Conservation (phyloP, 1,140 invertebrate species). For the Himalopsyche phryganea region DNA sequence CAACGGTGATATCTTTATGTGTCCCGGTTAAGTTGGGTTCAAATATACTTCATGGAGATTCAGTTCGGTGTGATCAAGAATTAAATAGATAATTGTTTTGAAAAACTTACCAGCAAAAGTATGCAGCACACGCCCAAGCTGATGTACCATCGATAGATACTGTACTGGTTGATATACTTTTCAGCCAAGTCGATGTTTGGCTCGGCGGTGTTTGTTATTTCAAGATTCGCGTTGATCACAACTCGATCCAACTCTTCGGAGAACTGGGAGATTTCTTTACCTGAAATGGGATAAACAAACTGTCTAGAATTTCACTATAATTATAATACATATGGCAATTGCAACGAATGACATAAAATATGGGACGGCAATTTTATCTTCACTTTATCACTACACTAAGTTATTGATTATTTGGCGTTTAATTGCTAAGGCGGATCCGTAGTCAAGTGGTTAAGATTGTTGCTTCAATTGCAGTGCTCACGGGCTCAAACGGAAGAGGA, state of each 20-base stretch:
- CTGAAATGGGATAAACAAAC: slow-evolving; percentile 29
- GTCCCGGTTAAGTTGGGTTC: too few species aligned
- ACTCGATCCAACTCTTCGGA: slow-evolving; percentile 32
- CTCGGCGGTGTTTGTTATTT: slow-evolving; percentile 38
- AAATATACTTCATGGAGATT: too few species aligned
- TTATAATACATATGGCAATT: neutral
- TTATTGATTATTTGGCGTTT: too few species aligned
- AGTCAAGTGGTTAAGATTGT: too few species aligned
- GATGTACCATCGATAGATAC: slow-evolving; percentile 60
- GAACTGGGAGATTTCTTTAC: slow-evolving; percentile 33
- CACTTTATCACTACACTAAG: neutral
- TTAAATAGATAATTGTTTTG: too few species aligned
- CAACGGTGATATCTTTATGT: too few species aligned
- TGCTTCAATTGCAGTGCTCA: too few species aligned
- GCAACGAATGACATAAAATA: neutral
- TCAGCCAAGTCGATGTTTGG: slow-evolving; percentile 48
- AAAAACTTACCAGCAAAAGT: slow-evolving; percentile 46
- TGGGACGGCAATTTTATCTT: neutral
- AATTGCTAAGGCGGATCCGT: too few species aligned
- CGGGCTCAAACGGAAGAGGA: too few species aligned
- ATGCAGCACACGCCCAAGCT: slow-evolving; percentile 47
- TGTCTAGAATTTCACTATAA: neutral
- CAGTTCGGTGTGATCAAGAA: too few species aligned
- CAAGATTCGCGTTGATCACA: slow-evolving; percentile 39
- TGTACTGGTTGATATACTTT: slow-evolving; percentile 57